phyloP scores from a whole-genome alignment of 2,113 vertebrate genomes.

The Rhodinocichla rosea region DNA sequence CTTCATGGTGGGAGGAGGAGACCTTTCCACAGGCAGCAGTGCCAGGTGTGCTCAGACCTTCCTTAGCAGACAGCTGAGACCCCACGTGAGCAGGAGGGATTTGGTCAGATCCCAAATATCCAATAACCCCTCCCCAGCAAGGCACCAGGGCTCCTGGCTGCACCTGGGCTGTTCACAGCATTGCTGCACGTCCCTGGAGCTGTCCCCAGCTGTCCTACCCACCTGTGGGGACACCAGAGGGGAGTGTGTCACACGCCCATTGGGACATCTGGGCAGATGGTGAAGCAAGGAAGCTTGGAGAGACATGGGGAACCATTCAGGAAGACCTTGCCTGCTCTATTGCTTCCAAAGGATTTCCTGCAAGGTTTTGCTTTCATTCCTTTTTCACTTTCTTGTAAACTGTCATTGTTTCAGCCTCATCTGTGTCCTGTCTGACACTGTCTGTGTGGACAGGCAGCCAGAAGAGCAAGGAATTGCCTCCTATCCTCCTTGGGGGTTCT shows the following conservation, averaged over 20 bases:
- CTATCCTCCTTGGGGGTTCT: background rate
- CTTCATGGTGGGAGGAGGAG: background rate
- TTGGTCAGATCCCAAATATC: background rate
- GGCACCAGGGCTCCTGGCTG: background rate
- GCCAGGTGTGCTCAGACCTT: background rate
- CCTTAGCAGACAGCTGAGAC: background rate
- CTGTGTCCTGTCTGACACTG: background rate
- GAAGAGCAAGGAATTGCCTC: background rate
- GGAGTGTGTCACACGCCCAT: background rate
- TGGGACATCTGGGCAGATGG: background rate
- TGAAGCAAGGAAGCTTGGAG: background rate
- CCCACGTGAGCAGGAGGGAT: background rate
- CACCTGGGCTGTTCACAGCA: background rate
- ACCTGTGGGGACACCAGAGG: background rate
- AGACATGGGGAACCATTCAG: constrained; percentile 64
- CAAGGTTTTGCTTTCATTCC: constrained; percentile 33
- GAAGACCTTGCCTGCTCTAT: constrained; percentile 62
- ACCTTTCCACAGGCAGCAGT: background rate
- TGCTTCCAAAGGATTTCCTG: constrained; percentile 77
- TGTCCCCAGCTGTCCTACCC: background rate
- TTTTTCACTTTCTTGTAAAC: background rate
- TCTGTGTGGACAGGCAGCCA: background rate
- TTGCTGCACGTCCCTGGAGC: background rate
- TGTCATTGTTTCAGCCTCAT: background rate
- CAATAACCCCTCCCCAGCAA: background rate